Percentiles rank a stretch among this genome's conserved stretches.
These are phyloP conservation scores for Phalanger gymnotis DNA, from an alignment of 2,797 vertebrate genomes.

Conservation along the genomic window DNA sequence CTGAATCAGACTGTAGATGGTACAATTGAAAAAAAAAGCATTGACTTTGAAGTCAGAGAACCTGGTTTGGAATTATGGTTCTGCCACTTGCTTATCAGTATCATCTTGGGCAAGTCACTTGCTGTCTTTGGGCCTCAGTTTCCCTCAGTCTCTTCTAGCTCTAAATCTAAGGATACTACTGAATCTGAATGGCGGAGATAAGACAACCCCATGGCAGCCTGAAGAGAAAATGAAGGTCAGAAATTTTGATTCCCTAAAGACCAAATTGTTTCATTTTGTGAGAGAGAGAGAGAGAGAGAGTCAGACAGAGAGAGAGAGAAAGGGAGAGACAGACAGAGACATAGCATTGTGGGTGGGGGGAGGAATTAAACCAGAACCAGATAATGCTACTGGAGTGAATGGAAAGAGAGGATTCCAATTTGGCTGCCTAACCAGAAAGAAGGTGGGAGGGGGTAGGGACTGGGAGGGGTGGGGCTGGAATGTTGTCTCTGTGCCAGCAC, in stretches of 20 bases:
- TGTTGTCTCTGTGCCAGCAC: conserved; percentile 64
- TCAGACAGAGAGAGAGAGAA: neutral
- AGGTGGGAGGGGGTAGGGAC: conserved; percentile 16
- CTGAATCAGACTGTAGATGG: neutral
- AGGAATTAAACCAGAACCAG: conserved; percentile 48
- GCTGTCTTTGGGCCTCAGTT: neutral
- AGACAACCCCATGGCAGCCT: neutral
- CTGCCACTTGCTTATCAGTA: neutral
- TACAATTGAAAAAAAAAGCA: conserved; percentile 4
- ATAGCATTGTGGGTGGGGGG: neutral
- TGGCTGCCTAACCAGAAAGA: conserved; percentile 55
- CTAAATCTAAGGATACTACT: conserved; percentile 42
- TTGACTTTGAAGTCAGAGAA: neutral
- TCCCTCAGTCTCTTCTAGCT: neutral
- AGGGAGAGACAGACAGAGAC: neutral
- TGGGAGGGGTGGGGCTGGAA: conserved; percentile 37
- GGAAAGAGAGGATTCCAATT: conserved; percentile 64
- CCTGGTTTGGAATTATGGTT: neutral
- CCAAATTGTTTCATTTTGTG: conserved; percentile 49
- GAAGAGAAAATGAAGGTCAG: conserved; percentile 31
- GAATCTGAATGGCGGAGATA: conserved; percentile 10
- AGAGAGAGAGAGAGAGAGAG: neutral
- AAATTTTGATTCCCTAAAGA: conserved; percentile 42
- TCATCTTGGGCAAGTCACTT: neutral
- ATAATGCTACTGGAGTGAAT: conserved; percentile 64